Percentiles rank a stretch among this genome's conserved stretches.
Conservation (phyloP, 2,113 vertebrate genomes). For the Saguinus midas region DNA sequence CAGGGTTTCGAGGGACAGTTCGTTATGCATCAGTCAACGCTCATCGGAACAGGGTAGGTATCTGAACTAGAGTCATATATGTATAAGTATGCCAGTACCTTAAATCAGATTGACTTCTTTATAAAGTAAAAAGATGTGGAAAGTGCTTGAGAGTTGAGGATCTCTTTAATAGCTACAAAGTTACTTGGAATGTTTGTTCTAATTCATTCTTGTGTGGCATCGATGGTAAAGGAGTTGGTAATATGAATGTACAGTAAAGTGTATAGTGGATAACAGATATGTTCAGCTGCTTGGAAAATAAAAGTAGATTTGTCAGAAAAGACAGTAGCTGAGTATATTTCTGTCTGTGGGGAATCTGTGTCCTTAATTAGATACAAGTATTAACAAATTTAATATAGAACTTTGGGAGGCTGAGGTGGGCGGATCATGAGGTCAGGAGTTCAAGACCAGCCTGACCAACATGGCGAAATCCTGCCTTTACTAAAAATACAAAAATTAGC, state of each 20-base stretch:
- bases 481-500: no score
- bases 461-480: no score
- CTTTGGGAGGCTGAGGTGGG: no score
- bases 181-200: neutral
- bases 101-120: neutral
- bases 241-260: neutral
- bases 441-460: no score
- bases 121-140: neutral
- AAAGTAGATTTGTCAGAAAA: conserved; percentile 50
- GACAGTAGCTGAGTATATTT: neutral
- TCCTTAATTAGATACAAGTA: conserved; percentile 26
- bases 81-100: neutral
- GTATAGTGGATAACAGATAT: neutral
- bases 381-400: neutral
- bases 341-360: neutral
- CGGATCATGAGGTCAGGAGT: no score
- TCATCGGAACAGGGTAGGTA: conserved; percentile 96
- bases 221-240: neutral
- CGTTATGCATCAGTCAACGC: conserved; percentile 98
- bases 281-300: conserved; percentile 7
- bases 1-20: conserved; percentile 97
- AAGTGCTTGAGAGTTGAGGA: neutral
- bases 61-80: neutral
- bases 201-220: neutral
- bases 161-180: neutral